Evolutionary conservation across 2,113 vertebrate genomes (phyloP), one percentile per base, ranked within the genome.

Genomic region (Paradisaea rubra): DNA sequence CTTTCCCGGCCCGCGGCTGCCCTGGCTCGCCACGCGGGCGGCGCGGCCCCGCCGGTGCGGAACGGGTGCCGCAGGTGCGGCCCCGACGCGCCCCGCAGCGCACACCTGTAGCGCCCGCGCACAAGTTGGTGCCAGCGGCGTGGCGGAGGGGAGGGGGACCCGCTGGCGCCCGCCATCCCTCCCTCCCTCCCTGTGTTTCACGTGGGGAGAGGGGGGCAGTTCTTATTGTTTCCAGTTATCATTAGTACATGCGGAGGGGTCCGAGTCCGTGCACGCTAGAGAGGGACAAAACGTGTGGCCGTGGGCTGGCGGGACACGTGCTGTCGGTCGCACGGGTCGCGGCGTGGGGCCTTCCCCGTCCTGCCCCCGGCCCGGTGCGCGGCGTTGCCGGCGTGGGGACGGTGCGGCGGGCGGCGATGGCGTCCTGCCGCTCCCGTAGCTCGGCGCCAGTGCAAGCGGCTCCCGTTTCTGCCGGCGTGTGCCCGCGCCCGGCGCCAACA

Each of bases 91-190:
- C 50, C 71, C 72, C 59, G 49, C 77, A 37, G 14, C n/a, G 78
- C 91, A 84, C 96, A 94, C 95, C 95, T 97, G 95, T 96, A 89
- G 96, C 91, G 35, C 17, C 41, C 59, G 59, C 33, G 25, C 41
- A 27, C 35, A 6, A 63, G 10, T 90, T 47, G 70, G 18, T 82
- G 85, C 35, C 25, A 16, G 47, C 35, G 30, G 78, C 44, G 56
- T 70, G 18, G 35, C 14, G 31, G 71, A 41, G 42, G 47, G 41
- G 31, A 59, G 25, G 30, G 65, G 25, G 8, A 20, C 52, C 15
- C 22, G 8, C 50, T 5, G 4, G 31, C 22, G 64, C 13, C 49
- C 28, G 25, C 31, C 49, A 35, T 23, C 28, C 16, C 16, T 31
- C 25, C 8, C 9, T 17, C 6, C 7, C 11, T 17, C 6, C 7